phyloP scores from a whole-genome alignment of 2,113 vertebrate species.

The Oryzias melastigma region DNA sequence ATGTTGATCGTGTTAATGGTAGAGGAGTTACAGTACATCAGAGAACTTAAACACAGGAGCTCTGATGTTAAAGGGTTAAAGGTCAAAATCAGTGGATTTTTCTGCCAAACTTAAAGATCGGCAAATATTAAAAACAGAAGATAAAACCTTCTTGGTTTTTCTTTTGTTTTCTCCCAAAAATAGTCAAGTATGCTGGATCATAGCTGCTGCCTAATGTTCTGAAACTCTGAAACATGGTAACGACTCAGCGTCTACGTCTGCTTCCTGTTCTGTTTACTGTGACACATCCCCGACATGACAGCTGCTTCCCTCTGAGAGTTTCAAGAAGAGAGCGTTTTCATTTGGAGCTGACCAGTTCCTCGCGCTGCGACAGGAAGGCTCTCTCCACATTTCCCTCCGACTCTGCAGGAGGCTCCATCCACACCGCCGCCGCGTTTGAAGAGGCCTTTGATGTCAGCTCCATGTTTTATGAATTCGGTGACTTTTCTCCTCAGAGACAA shows the following conservation, averaged over 20 bases:
- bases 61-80: too few relatives aligned
- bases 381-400: neutral
- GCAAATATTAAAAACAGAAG: too few relatives aligned
- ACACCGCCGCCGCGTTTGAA: slow-evolving; percentile 21
- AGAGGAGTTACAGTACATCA: too few relatives aligned
- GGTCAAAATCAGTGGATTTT: too few relatives aligned
- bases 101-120: too few relatives aligned
- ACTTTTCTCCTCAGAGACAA: slow-evolving; percentile 22
- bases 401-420: slow-evolving; percentile 26
- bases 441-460: slow-evolving; percentile 53
- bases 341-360: slow-evolving; percentile 12
- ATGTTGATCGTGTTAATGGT: too few relatives aligned
- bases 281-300: slow-evolving; percentile 9
- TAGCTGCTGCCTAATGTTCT: neutral
- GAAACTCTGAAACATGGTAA: neutral
- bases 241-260: neutral
- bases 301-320: slow-evolving; percentile 3
- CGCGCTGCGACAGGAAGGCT: slow-evolving; percentile 4
- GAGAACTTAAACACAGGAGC: too few relatives aligned
- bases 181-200: too few relatives aligned
- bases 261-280: slow-evolving; percentile 16
- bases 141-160: too few relatives aligned
- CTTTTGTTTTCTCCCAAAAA: too few relatives aligned
- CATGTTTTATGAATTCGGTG: slow-evolving; percentile 59
- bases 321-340: slow-evolving; percentile 18